These are phyloP conservation scores for Coenonympha glycerion DNA, from an alignment of 2,888 invertebrate genomes.

Conservation along the genomic window DNA sequence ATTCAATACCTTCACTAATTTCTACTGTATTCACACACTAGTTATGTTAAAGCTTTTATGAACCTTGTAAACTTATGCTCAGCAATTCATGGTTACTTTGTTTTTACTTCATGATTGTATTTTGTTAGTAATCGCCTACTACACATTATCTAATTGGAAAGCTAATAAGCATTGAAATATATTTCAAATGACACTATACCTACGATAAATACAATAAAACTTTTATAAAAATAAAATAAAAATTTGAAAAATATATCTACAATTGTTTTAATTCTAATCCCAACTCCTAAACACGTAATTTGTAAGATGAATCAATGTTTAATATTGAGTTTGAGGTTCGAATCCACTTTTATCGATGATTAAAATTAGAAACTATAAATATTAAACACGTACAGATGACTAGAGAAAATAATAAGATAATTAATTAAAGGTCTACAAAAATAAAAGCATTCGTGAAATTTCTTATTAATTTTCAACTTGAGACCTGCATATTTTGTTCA, in stretches of 20 bases:
- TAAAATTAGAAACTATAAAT: no score
- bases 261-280: conserved; percentile 42
- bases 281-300: neutral
- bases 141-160: conserved; percentile 68
- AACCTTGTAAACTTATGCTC: conserved; percentile 31
- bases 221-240: conserved; percentile 67
- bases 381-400: no score
- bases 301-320: neutral
- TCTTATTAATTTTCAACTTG: no score
- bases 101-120: conserved; percentile 41
- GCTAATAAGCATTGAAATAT: conserved; percentile 64
- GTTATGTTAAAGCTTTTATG: conserved; percentile 37
- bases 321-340: neutral
- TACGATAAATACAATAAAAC: conserved; percentile 71
- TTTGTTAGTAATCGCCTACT: conserved; percentile 69
- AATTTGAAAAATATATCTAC: conserved; percentile 40
- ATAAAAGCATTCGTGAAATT: no score
- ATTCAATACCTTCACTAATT: conserved; percentile 47
- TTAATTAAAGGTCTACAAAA: no score
- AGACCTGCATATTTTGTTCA: no score
- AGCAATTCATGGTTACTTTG: conserved; percentile 36
- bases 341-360: no score
- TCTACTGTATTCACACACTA: conserved; percentile 33
- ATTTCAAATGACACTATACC: conserved; percentile 71
- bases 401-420: no score